phyloP scores from a whole-genome alignment of 2,113 vertebrate species.

The Sphyrna mokarran region DNA sequence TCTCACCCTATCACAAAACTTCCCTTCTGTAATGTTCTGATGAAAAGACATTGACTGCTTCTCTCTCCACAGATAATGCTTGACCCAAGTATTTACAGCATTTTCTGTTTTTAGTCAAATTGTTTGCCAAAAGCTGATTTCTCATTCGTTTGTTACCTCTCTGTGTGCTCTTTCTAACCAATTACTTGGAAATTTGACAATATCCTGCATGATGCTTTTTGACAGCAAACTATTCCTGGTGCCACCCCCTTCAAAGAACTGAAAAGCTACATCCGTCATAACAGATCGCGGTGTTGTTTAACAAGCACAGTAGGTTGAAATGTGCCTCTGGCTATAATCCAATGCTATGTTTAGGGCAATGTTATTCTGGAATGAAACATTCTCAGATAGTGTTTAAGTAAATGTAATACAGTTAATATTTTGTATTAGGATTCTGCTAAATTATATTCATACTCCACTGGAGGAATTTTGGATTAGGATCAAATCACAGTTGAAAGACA shows the following conservation, averaged over 20 bases:
- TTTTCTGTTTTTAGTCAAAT: not conserved
- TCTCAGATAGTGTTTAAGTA: not conserved
- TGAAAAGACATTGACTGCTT: not conserved
- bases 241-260: conserved; percentile 17
- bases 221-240: conserved; percentile 28
- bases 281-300: conserved; percentile 12
- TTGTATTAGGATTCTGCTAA: not conserved
- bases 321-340: conserved; percentile 16
- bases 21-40: not conserved
- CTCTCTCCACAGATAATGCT: not conserved
- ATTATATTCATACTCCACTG: not conserved
- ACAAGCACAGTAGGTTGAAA: conserved; percentile 25
- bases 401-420: not conserved
- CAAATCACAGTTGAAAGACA: not conserved
- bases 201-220: conserved; percentile 30
- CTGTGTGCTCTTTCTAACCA: not conserved
- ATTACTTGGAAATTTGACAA: not conserved
- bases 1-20: no score
- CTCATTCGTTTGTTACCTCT: not conserved
- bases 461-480: not conserved
- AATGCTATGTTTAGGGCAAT: not conserved
- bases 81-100: not conserved
- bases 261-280: conserved; percentile 29
- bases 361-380: conserved; percentile 20
- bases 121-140: not conserved